Base-by-base conservation (phyloP, 1,140 invertebrate genomes). In the Dendroctonus ponderosae region DNA sequence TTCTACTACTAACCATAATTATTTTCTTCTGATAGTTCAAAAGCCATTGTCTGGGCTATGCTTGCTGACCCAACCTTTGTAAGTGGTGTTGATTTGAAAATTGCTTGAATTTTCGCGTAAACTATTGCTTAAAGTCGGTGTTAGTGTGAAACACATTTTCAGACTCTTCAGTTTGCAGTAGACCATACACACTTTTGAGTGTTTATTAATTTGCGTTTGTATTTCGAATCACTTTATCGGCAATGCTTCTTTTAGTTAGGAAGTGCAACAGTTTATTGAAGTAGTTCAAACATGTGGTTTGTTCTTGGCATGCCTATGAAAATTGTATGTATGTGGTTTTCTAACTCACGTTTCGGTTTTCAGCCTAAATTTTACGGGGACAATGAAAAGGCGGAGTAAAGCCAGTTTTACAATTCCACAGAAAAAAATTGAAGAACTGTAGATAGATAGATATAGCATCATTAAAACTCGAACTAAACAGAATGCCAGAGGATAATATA, bases 361-460 rank as follows among this genome's bases (percentile, higher is more conserved):
- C 79, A 85, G 82, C 85, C 86, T 73, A 86, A 85, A 76, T 87
- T 87, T 77, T 87, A 87, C 73, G 82, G 84, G 72, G 84, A 85
- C 78, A 83, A 80, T 73, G 81, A 88, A 81, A 80, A 84, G 82
- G 80, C 81, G 74, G 74, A 82, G 74, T 74, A 80, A 61, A 65
- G 46, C 5, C 15, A 7, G 8, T 58, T 14, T 49, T 53, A 41
- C 11, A 53, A 67, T 61, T 61, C 58, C 58, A 26, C 40, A 15
- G 58, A 61, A 54, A 15, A 9, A 15, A n/a, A n/a, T 54, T 61
- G 49, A 62, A 59, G 56, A 43, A 61, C 41, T 9, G 46, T 37
- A n/a, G 8, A 39, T 54, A 54, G 7, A 37, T 51, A 51, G 49
- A 7, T 51, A 26, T 65, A 43, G 52, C 37, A 65, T 61, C 12